Base-by-base conservation (phyloP, 2,888 invertebrate genomes). In the Hyalella azteca region DNA sequence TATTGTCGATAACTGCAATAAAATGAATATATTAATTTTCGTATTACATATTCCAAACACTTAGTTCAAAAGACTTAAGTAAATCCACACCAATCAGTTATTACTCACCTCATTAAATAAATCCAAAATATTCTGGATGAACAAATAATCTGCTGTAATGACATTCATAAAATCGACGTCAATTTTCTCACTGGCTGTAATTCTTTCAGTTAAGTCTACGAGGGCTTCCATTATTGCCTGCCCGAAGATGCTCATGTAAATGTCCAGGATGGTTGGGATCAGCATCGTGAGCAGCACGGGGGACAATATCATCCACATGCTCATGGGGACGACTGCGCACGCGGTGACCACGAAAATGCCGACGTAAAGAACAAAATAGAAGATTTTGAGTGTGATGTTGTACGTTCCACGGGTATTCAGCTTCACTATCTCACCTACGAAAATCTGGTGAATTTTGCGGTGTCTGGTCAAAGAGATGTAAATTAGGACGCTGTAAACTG, bases 91-190 rank as follows among this genome's bases (percentile, higher is more conserved):
- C n/a, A n/a, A n/a, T n/a, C n/a, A 54, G 29, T 22, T 26, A 26
- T 5, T 19, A 7, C 66, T 36, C 19, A 66, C 66, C 66, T 66
- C 66, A 36, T 66, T 66, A 66, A 66, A 66, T 36, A 66, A 36
- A 36, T 36, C 39, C 66, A 66, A 2, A 3, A 19, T 66, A 4
- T 36, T 66, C n/a, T 39, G 9, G 7, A 66, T 66, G 39, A 66
- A 66, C 36, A 66, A 19, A 22, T 66, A 66, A 29, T 66, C 66
- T 15, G 66, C 66, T 13, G 66, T 66, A 36, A 66, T 66, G 29
- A 66, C 36, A 19, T 66, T 66, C 66, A 66, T 5, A 7, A 36
- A n/a, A 3, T 32, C 36, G 32, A 36, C 3, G 1, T 13, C n/a
- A 5, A 66, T 19, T 66, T 66, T n/a, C 32, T 36, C 39, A 7